Evolutionary conservation across 1,140 invertebrate species (phyloP).

Genomic region (Batillaria attramentaria): DNA sequence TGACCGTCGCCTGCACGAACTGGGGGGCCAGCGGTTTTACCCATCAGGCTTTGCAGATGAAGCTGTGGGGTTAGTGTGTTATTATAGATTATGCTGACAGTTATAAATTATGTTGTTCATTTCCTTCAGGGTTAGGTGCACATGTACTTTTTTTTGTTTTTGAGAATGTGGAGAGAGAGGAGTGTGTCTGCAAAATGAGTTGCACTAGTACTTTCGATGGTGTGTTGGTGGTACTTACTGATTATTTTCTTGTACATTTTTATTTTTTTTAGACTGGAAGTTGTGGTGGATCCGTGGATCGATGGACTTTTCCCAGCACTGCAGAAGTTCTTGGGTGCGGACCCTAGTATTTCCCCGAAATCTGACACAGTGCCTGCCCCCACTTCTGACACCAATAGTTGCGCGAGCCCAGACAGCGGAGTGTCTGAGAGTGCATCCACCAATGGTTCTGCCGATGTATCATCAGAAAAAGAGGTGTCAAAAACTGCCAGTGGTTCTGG

Average conservation of each 20-base stretch:
- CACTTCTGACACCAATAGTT: no score
- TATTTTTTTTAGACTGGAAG: conserved; percentile 69
- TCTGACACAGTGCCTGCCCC: not conserved
- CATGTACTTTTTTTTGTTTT: not conserved
- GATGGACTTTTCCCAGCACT: conserved; percentile 72
- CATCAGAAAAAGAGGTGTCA: no score
- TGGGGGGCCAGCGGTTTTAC: conserved; percentile 74
- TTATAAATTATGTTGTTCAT: not conserved
- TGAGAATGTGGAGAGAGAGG: no score
- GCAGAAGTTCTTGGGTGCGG: conserved; percentile 37
- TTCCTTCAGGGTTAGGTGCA: not conserved
- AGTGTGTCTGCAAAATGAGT: no score
- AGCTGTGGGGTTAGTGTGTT: conserved; percentile 73
- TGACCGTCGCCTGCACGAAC: conserved; percentile 69
- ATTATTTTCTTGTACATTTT: not conserved
- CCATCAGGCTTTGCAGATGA: conserved; percentile 75
- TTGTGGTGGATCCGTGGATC: conserved; percentile 75
- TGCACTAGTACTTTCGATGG: no score
- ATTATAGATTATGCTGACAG: no score
- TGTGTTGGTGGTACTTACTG: no score
- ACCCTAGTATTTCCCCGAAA: not conserved
- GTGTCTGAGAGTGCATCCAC: no score
- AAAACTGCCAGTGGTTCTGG: no score
- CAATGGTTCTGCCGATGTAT: no score
- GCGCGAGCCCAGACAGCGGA: not conserved